Percentiles rank a stretch among this genome's conserved stretches.
phyloP scores from a whole-genome alignment of 2,888 invertebrate genomes.

The Drosophila colorata region DNA sequence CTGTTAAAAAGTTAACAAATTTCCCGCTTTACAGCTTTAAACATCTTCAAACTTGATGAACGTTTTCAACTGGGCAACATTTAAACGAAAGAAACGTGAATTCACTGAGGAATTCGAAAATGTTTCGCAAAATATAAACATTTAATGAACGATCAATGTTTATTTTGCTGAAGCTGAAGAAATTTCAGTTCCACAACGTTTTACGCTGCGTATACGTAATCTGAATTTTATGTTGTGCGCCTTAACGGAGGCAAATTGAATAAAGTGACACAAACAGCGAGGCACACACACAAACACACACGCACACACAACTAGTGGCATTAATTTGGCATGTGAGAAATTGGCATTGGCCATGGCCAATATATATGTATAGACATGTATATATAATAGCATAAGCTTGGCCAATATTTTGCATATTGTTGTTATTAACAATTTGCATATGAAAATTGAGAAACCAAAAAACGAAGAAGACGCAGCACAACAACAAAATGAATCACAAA shows the following conservation, averaged over 20 bases:
- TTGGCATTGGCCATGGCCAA: background rate
- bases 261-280: background rate
- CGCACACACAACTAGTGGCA: background rate
- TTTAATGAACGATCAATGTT: background rate
- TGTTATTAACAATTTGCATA: conserved; percentile 56
- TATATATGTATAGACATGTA: background rate
- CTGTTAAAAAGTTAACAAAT: too few species aligned
- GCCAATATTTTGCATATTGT: conserved; percentile 40
- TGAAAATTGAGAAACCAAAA: conserved; percentile 37
- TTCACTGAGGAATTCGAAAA: background rate
- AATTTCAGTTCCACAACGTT: background rate
- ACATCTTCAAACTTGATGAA: too few species aligned
- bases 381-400: conserved; percentile 15
- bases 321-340: conserved; percentile 5
- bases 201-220: conserved; percentile 40
- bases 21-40: too few species aligned
- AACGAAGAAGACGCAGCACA: background rate
- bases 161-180: background rate
- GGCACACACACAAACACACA: background rate
- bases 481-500: conserved; percentile 1
- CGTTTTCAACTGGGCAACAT: too few species aligned
- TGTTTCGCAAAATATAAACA: background rate
- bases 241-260: conserved; percentile 2
- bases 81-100: too few species aligned
- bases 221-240: conserved; percentile 4